Percentiles rank a stretch among this genome's conserved stretches.
Evolutionary conservation across 2,888 invertebrate genomes (phyloP).

Genomic region (Acanthosepion lycidas): DNA sequence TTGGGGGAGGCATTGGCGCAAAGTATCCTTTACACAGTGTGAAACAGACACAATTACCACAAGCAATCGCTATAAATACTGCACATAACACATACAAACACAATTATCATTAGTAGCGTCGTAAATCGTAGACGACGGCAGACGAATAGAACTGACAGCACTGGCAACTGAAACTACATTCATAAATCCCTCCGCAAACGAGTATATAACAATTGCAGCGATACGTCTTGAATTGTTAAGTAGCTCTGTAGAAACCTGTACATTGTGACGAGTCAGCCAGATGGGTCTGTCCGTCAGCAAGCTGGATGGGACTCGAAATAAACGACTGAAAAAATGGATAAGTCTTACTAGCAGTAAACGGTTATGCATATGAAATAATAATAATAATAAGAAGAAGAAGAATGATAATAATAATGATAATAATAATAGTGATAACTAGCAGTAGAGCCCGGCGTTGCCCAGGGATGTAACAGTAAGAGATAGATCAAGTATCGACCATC

Average conservation of each 20-base stretch:
- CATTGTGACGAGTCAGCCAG: not conserved
- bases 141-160: not conserved
- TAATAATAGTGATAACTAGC: too few relatives aligned
- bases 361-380: too few relatives aligned
- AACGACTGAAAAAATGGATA: not conserved
- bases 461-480: too few relatives aligned
- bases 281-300: not conserved
- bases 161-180: not conserved
- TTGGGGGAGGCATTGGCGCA: not conserved
- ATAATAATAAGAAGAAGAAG: too few relatives aligned
- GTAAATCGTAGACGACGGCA: not conserved
- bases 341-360: too few relatives aligned
- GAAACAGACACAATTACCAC: not conserved
- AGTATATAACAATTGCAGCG: not conserved
- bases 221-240: not conserved
- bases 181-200: not conserved
- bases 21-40: not conserved
- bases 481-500: too few relatives aligned
- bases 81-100: not conserved
- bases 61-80: not conserved
- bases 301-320: not conserved
- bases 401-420: too few relatives aligned
- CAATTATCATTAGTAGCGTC: not conserved
- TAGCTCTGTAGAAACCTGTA: constrained; percentile 9
- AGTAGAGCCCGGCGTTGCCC: too few relatives aligned